Conservation (phyloP, 2,797 vertebrate genomes). For the Apogon hyalosoma region DNA sequence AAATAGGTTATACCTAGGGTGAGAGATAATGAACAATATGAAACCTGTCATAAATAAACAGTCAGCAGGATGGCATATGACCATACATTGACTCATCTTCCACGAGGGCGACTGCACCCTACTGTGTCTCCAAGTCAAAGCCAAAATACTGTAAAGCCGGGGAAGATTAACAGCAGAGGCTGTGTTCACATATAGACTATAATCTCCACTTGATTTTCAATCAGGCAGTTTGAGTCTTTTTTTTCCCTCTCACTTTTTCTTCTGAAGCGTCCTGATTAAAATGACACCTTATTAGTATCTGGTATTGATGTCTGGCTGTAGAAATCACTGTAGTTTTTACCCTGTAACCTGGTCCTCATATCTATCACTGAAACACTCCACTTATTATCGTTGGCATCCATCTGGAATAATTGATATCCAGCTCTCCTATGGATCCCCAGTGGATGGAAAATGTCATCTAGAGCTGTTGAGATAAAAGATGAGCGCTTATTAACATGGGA, state of each 20-base stretch:
- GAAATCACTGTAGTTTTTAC: conserved; percentile 19
- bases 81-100: conserved; percentile 16
- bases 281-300: neutral
- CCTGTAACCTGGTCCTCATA: conserved; percentile 10
- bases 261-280: conserved; percentile 24
- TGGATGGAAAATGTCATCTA: conserved; percentile 34
- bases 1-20: conserved; percentile 33
- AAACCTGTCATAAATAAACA: conserved; percentile 48
- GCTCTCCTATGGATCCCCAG: conserved; percentile 11
- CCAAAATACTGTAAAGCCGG: conserved; percentile 22
- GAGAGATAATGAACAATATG: conserved; percentile 35
- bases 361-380: conserved; percentile 32
- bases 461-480: conserved; percentile 25
- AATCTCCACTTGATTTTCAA: conserved; percentile 29
- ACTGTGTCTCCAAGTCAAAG: conserved; percentile 23
- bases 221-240: conserved; percentile 5
- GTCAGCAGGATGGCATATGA: conserved; percentile 7
- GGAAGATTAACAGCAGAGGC: conserved; percentile 25
- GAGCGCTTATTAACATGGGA: conserved; percentile 3
- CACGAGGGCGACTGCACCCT: conserved; percentile 22
- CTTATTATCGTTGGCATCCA: conserved; percentile 55
- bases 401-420: conserved; percentile 62
- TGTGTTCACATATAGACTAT: conserved; percentile 23
- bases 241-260: conserved; percentile 6
- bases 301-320: neutral